phyloP scores from a whole-genome alignment of 2,113 vertebrate species.

The Phrynocephalus versicolor region DNA sequence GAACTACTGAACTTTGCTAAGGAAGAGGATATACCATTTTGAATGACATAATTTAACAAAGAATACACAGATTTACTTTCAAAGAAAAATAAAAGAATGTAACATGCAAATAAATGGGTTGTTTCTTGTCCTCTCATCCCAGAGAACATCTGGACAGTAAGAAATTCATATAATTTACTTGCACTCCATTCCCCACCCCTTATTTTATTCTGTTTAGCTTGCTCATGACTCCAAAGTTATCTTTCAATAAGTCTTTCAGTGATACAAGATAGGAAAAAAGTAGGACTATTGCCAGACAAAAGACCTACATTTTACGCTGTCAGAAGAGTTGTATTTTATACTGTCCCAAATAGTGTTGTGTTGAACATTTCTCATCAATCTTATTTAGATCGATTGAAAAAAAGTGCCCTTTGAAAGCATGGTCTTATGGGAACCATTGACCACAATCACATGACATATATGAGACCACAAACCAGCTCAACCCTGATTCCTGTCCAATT shows the following conservation, averaged over 20 bases:
- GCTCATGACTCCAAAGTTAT: neutral
- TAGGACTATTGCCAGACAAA: slow-evolving; percentile 46
- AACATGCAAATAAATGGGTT: slow-evolving; percentile 72
- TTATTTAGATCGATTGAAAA: too few relatives aligned
- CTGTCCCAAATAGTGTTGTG: too few relatives aligned
- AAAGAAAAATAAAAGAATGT: slow-evolving; percentile 68
- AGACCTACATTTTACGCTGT: slow-evolving; percentile 31
- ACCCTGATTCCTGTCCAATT: too few relatives aligned
- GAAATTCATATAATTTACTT: slow-evolving; percentile 60
- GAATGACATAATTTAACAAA: slow-evolving; percentile 52
- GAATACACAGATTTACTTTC: slow-evolving; percentile 68
- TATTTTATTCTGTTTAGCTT: slow-evolving; percentile 58
- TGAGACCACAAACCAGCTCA: too few relatives aligned
- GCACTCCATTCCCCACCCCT: too few relatives aligned
- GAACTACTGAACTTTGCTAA: slow-evolving; percentile 34
- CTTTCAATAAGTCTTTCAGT: slow-evolving; percentile 41
- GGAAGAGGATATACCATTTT: slow-evolving; percentile 43
- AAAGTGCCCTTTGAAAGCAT: too few relatives aligned
- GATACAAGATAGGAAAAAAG: slow-evolving; percentile 33
- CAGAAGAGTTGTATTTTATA: too few relatives aligned
- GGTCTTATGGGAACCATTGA: too few relatives aligned
- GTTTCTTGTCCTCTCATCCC: slow-evolving; percentile 73
- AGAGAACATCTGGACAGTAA: slow-evolving; percentile 54
- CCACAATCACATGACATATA: too few relatives aligned
- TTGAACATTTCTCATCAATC: too few relatives aligned